phyloP scores from a whole-genome alignment of 2,113 vertebrate genomes.

The Chaenocephalus aceratus region DNA sequence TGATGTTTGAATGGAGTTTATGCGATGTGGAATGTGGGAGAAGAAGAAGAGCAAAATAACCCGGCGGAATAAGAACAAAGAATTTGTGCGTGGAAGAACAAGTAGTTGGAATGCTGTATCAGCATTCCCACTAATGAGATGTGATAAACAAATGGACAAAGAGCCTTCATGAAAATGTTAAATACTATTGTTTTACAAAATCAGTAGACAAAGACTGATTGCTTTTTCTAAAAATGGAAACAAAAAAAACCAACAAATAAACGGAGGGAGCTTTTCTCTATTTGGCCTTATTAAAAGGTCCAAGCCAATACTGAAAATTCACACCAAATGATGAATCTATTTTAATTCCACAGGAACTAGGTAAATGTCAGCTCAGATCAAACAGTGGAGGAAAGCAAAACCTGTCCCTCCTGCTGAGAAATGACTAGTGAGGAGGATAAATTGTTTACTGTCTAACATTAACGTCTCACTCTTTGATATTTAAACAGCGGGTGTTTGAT shows the following conservation, averaged over 20 bases:
- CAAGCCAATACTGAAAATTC: constrained; percentile 40
- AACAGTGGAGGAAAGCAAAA: constrained; percentile 51
- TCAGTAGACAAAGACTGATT: constrained; percentile 5
- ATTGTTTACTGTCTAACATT: constrained; percentile 39
- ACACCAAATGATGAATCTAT: constrained; percentile 55
- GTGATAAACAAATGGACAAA: too few relatives aligned
- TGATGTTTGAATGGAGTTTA: too few relatives aligned
- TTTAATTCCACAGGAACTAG: constrained; percentile 58
- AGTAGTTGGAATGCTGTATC: too few relatives aligned
- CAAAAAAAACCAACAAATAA: neutral
- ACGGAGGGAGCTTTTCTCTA: constrained; percentile 2
- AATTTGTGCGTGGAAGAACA: too few relatives aligned
- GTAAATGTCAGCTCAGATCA: constrained; percentile 75
- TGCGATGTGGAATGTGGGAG: too few relatives aligned
- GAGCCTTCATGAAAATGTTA: neutral
- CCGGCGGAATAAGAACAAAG: too few relatives aligned
- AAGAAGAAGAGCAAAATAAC: too few relatives aligned
- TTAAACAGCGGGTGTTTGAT: constrained; percentile 34
- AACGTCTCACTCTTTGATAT: constrained; percentile 38
- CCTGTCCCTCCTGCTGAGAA: constrained; percentile 34
- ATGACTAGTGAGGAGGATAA: constrained; percentile 17
- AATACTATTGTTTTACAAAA: neutral
- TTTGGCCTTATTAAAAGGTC: constrained; percentile 61
- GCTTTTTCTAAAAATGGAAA: constrained; percentile 45
- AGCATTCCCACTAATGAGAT: too few relatives aligned